Base-by-base conservation (phyloP, 2,888 invertebrate genomes). In the Drosophila peninsularis region DNA sequence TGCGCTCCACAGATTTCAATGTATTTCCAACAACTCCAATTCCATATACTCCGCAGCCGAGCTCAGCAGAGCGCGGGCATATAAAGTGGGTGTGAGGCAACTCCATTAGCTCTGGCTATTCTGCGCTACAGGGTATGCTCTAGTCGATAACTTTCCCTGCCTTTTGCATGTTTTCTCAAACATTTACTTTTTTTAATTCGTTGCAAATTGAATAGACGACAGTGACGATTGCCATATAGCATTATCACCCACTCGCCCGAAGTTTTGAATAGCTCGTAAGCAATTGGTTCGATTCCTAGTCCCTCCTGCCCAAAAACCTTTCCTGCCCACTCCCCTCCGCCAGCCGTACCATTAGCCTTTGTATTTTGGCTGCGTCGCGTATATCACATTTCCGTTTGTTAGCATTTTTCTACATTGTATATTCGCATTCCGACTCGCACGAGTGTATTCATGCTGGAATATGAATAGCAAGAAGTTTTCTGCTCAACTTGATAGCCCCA, bases 311-410 rank as follows among this genome's bases (percentile, higher is more conserved):
- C 17, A 14, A n/a, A 21, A 24, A 10, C 24, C n/a, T 45, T 45
- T n/a, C n/a, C 30, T 30, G 24, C 24, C 24, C 24, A 42, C 9
- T 17, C 21, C n/a, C 56, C 32, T 32, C 1, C 37, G 1, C 7
- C 27, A 17, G 21, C 14, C 17, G 3, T 17, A 47, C 88, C 74
- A 80, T 78, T 72, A 80, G 80, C 88, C 70, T 80, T 83, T 83
- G 83, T 88, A 53, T 73, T 65, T 69, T 41, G 84, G 64, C 52
- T 75, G 72, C 27, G 74, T 69, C 88, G 88, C 88, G 88, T 88
- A 83, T 83, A 83, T 83, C 83, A 83, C 83, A 88, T 83, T 83
- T 83, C 88, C 83, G 88, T 83, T 83, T 83, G 86, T 88, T 86
- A 75, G 69, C 70, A 88, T 78, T 88, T 88, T 85, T 85, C 82